phyloP scores from a whole-genome alignment of 2,113 vertebrate genomes.

The Rattus norvegicus region DNA sequence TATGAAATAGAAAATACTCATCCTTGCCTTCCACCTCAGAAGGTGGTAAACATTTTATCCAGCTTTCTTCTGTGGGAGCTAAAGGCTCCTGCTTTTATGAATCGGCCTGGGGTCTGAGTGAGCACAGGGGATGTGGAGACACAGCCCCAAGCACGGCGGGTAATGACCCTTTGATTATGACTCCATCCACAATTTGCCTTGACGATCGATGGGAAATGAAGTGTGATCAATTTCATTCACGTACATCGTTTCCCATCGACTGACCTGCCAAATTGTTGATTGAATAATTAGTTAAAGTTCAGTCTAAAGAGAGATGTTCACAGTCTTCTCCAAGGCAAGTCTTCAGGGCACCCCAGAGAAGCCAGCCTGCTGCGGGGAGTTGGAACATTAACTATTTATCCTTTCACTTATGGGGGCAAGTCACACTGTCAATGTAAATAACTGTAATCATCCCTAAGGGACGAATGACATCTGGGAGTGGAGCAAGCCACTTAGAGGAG shows the following conservation, averaged over 20 bases:
- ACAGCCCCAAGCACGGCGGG: constrained; percentile 70
- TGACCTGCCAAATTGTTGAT: constrained; percentile 82
- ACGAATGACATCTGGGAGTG: background rate
- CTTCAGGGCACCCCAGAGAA: constrained; percentile 59
- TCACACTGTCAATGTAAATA: constrained; percentile 54
- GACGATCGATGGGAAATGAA: constrained; percentile 86
- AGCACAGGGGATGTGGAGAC: constrained; percentile 59
- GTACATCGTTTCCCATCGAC: constrained; percentile 80
- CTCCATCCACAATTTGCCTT: constrained; percentile 80
- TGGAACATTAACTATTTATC: constrained; percentile 54
- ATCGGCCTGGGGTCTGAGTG: constrained; percentile 69
- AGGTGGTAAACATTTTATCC: constrained; percentile 77
- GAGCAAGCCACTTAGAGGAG: constrained; percentile 59
- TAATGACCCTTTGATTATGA: constrained; percentile 79
- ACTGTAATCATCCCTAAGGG: background rate
- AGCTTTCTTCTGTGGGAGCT: constrained; percentile 70
- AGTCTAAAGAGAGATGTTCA: constrained; percentile 69
- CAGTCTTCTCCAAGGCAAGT: constrained; percentile 62
- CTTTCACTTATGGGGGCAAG: constrained; percentile 52
- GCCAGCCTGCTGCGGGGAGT: background rate
- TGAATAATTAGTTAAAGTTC: constrained; percentile 84
- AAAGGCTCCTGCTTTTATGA: constrained; percentile 65
- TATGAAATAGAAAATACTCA: constrained; percentile 79
- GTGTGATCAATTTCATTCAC: constrained; percentile 84
- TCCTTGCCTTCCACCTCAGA: constrained; percentile 59